Percentiles rank a stretch among this genome's conserved stretches.
phyloP scores from a whole-genome alignment of 2,888 invertebrate genomes.

The Nineta flava region DNA sequence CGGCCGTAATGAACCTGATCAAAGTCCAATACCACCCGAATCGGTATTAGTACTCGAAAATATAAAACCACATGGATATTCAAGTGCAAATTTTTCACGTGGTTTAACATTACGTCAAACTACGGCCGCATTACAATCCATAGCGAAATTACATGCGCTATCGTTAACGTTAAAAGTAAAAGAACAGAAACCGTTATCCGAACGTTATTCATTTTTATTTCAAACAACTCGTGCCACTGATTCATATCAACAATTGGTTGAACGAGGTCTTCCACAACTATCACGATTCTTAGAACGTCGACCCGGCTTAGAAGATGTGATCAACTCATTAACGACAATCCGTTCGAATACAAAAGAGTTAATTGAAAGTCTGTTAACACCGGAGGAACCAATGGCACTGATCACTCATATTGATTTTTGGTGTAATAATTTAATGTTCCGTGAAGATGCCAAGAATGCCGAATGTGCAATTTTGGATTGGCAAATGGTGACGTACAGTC shows the following conservation, averaged over 20 bases:
- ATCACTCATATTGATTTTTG: constrained; percentile 74
- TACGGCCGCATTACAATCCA: constrained; percentile 50
- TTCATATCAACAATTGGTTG: constrained; percentile 62
- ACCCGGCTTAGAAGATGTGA: constrained; percentile 42
- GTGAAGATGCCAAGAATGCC: constrained; percentile 21
- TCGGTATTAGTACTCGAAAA: constrained; percentile 62
- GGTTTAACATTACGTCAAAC: constrained; percentile 50
- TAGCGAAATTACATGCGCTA: constrained; percentile 57
- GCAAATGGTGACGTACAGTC: constrained; percentile 70
- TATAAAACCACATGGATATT: constrained; percentile 46
- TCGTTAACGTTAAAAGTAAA: constrained; percentile 46
- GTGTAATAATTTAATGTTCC: constrained; percentile 64
- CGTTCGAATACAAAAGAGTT: constrained; percentile 54
- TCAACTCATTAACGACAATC: constrained; percentile 39
- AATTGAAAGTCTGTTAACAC: constrained; percentile 51
- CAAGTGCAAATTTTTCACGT: constrained; percentile 49
- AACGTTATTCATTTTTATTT: constrained; percentile 51
- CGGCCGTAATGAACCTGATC: constrained; percentile 25
- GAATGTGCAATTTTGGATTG: constrained; percentile 62
- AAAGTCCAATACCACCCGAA: constrained; percentile 34
- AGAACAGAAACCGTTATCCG: constrained; percentile 29
- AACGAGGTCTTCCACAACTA: constrained; percentile 60
- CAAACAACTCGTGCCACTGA: constrained; percentile 65
- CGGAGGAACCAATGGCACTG: constrained; percentile 55
- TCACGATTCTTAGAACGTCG: constrained; percentile 52